phyloP scores from a whole-genome alignment of 2,888 invertebrate species.

The Drosophila sordidapex region DNA sequence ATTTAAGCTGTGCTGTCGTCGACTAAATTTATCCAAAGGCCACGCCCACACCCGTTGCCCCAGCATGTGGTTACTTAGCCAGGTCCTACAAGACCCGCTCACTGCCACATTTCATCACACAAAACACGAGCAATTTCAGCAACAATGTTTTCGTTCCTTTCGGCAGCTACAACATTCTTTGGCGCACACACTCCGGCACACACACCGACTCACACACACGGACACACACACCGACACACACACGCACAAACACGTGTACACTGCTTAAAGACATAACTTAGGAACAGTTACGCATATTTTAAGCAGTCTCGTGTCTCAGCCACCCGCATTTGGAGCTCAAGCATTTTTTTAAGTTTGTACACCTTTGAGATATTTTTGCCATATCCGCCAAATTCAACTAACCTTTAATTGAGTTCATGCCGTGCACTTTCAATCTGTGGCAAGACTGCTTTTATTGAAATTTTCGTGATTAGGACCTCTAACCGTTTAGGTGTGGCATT shows the following conservation, averaged over 20 bases:
- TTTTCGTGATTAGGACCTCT: not conserved
- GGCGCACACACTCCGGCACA: slow-evolving; percentile 9
- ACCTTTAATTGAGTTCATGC: slow-evolving; percentile 17
- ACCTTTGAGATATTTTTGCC: slow-evolving; percentile 29
- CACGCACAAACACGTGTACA: not conserved
- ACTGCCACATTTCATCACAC: slow-evolving; percentile 34
- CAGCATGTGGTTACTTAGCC: slow-evolving; percentile 31
- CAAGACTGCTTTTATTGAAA: not conserved
- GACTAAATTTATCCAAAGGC: slow-evolving; percentile 8
- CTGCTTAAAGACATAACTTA: slow-evolving; percentile 60
- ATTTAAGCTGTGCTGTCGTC: slow-evolving; percentile 39
- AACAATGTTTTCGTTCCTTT: slow-evolving; percentile 57
- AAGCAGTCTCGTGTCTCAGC: slow-evolving; percentile 23
- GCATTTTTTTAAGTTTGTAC: slow-evolving; percentile 21
- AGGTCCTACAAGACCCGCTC: not conserved
- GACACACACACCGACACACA: not conserved
- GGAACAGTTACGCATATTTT: slow-evolving; percentile 56
- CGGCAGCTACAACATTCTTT: slow-evolving; percentile 42
- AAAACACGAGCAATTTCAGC: slow-evolving; percentile 46
- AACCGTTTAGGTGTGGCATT: slow-evolving; percentile 28
- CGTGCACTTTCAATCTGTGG: slow-evolving; percentile 18
- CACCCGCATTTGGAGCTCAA: slow-evolving; percentile 8
- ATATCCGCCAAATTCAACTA: slow-evolving; percentile 7
- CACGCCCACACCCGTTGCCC: slow-evolving; percentile 17
- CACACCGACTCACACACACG: not conserved